Base-by-base conservation (phyloP, 2,888 invertebrate species). In the Esperia sulphurella region DNA sequence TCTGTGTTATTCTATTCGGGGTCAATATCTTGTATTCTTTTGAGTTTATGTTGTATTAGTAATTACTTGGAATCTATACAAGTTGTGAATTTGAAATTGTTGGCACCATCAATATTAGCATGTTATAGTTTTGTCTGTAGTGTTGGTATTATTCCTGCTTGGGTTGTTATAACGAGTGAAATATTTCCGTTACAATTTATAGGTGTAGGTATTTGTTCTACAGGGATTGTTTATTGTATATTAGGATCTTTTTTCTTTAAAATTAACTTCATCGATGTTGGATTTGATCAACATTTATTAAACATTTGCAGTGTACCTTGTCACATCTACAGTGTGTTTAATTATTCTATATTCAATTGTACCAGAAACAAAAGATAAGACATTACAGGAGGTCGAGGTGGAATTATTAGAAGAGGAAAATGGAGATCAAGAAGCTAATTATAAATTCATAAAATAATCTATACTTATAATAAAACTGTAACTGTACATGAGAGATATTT, bases 341-440 rank as follows among this genome's bases (percentile, higher is more conserved):
- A 13, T 44, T 12, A 6, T n/a, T 3, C 35, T 44, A 6, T 41
- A 35, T 35, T 48, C 35, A 3, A 7, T 48, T 14, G 10, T 41
- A 29, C 48, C 48, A 8, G 48, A 48, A 12, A 44, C 48, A 3
- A 48, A 44, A 41, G 41, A 48, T 8, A 41, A 29, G 21, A 48
- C 48, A 28, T 29, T 48, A 13, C 48, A 59, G 8, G 52, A 57
- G 37, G 59, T 59, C 14, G 49, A 46, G 37, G 21, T 33, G 31
- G 14, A 50, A 14, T 48, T 41, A 28, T 41, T 44, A 35, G n/a
- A 35, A 10, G 35, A n/a, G 3, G n/a, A n/a, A n/a, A n/a, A n/a
- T n/a, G 21, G 21, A 3, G 21, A 21, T 21, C 21, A 21, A 35
- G 35, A 35, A 35, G 6, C 6, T 35, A 35, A n/a, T 6, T 3